Base-by-base conservation (phyloP, 2,113 vertebrate genomes). In the Cyanocitta stelleri region DNA sequence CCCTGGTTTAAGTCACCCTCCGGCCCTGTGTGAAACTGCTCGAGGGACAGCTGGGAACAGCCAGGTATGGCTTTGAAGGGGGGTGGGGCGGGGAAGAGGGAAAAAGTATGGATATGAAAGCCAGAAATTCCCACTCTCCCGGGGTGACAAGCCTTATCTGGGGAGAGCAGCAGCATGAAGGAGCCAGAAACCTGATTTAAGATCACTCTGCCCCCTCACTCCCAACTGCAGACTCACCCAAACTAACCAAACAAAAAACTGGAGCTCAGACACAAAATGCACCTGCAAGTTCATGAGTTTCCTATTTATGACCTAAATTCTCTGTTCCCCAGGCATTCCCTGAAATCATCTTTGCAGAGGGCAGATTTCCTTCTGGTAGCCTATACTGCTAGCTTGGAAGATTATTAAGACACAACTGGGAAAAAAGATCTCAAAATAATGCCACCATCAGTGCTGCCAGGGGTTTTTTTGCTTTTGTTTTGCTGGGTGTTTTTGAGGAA, bases 1-100 rank as follows among this genome's bases (percentile, higher is more conserved):
- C 23, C 5, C 56, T 66, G 79, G n/a, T 96, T 86, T 95, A 90
- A 82, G 92, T 96, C 76, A 87, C 71, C 54, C n/a, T 75, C 29
- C 33, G 33, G 82, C 81, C 67, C 76, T 18, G 27, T 22, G 12
- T 10, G 32, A 37, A 66, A 54, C 13, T 14, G 4, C 24, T 74
- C 51, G 20, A 35, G 35, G 1, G 56, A 68, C 33, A 48, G 66
- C 23, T n/a, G 44, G 66, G 27, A 61, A 55, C 9, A n/a, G n/a
- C 26, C 33, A 67, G 52, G 20, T 23, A 35, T 15, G 41, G 32
- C 39, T 58, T 72, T 68, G n/a, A 33, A 43, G 12, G 3, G 3
- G 21, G 8, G 9, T 6, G 16, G 18, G 16, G 7, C 15, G 16
- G 35, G 41, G 17, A 63, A 20, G 13, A 32, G 59, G 10, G 16